Percentiles rank a stretch among this genome's conserved stretches.
Evolutionary conservation across 2,888 invertebrate species (phyloP).

Genomic region (Cenopis cana): DNA sequence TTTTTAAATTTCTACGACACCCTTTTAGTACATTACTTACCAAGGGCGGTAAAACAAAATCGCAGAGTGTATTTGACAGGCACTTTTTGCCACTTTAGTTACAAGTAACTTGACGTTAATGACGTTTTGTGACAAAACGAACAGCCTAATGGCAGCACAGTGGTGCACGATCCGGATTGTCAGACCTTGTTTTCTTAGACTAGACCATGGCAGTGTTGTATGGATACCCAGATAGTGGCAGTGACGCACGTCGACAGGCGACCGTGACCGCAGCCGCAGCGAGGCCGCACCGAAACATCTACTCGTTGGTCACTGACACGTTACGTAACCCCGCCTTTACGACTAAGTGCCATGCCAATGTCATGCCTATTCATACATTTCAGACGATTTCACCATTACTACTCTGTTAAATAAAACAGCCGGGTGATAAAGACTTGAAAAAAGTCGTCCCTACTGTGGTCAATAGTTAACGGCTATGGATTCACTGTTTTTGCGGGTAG

Average conservation of each 20-base stretch:
- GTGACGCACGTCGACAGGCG: constrained; percentile 34
- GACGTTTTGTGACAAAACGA: not conserved
- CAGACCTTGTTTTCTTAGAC: no score
- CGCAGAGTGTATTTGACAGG: no score
- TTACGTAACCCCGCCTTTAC: constrained; percentile 24
- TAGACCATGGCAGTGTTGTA: not conserved
- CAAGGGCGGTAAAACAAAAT: no score
- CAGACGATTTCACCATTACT: not conserved
- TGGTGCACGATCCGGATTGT: no score
- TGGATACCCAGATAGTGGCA: constrained; percentile 5
- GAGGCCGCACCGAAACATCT: constrained; percentile 34
- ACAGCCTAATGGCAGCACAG: not conserved
- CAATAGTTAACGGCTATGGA: no score
- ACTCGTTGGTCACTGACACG: constrained; percentile 37
- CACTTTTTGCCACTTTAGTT: no score
- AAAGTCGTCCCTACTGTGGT: no score
- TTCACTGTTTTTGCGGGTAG: no score
- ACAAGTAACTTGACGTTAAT: no score
- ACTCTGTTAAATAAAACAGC: not conserved
- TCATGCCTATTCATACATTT: not conserved
- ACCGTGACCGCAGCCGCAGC: constrained; percentile 42
- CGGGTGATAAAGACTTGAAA: no score
- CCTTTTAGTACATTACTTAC: no score
- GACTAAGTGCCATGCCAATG: not conserved
- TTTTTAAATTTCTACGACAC: no score